Evolutionary conservation across 2,888 invertebrate genomes (phyloP).

Genomic region (Mimachlamys varia): DNA sequence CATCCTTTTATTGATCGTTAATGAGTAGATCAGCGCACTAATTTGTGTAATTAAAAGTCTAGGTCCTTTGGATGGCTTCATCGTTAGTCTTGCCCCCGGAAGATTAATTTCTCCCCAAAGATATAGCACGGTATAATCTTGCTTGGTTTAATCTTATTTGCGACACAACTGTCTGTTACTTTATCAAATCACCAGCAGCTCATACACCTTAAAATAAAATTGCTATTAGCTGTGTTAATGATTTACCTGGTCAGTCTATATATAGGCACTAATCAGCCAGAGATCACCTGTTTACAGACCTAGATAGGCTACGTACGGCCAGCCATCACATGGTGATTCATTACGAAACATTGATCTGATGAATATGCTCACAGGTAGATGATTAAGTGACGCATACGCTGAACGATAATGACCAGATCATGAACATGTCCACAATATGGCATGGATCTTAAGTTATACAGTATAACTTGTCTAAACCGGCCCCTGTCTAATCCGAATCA

Average conservation of each 20-base stretch:
- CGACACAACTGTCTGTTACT: neutral
- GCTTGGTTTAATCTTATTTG: neutral
- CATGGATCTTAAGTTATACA: neutral
- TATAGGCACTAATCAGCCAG: neutral
- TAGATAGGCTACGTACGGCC: neutral
- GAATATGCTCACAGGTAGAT: neutral
- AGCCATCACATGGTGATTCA: neutral
- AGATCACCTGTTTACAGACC: conserved; percentile 1
- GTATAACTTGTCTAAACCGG: no score
- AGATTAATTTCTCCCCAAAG: neutral
- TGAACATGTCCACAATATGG: neutral
- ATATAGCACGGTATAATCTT: neutral
- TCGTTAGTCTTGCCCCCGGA: neutral
- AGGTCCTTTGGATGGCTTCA: neutral
- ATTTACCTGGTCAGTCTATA: conserved; percentile 31
- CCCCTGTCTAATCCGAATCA: no score
- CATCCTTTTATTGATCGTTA: neutral
- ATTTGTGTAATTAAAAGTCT: neutral
- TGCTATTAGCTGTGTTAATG: neutral
- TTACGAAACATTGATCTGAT: neutral
- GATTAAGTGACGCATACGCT: neutral
- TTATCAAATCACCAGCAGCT: neutral
- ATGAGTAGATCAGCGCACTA: neutral
- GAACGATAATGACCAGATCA: neutral
- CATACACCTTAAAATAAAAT: neutral